Evolutionary conservation across 2,888 invertebrate species (phyloP).

Genomic region (Drosophila demipolita): DNA sequence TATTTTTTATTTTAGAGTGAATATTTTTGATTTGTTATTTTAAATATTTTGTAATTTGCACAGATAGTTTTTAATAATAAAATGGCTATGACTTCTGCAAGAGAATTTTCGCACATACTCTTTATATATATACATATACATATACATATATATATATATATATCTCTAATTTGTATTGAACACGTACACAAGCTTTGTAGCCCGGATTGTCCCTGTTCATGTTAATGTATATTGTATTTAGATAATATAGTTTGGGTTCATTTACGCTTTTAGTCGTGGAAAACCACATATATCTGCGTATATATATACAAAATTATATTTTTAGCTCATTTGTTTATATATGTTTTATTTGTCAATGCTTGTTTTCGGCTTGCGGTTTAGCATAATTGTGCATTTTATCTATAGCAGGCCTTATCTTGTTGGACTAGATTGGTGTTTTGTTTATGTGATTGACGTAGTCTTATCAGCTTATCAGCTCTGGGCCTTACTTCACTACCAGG

Average conservation of each 20-base stretch:
- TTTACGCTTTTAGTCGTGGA: slow-evolving; percentile 54
- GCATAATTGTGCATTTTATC: slow-evolving; percentile 43
- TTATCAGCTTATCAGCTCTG: slow-evolving; percentile 60
- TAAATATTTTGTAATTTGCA: background rate
- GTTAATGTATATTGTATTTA: background rate
- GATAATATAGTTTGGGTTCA: slow-evolving; percentile 39
- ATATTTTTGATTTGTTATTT: background rate
- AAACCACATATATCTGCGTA: slow-evolving; percentile 40
- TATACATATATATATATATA: background rate
- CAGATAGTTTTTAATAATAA: slow-evolving; percentile 2
- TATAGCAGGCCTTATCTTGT: slow-evolving; percentile 32
- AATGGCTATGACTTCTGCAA: background rate
- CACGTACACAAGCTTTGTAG: slow-evolving; percentile 40
- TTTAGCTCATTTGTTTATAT: slow-evolving; percentile 24
- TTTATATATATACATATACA: background rate
- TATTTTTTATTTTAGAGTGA: background rate
- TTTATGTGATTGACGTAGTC: slow-evolving; percentile 38
- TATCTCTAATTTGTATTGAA: slow-evolving; percentile 40
- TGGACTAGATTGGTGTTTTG: slow-evolving; percentile 10
- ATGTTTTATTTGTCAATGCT: slow-evolving; percentile 6
- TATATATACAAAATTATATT: slow-evolving; percentile 36
- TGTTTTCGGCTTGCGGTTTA: slow-evolving; percentile 22
- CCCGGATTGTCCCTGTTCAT: background rate
- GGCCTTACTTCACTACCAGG: slow-evolving; percentile 33
- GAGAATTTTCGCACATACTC: slow-evolving; percentile 11